These are phyloP conservation scores for Himalopsyche kuldschensis DNA, from an alignment of 2,888 invertebrate genomes.

Conservation along the genomic window DNA sequence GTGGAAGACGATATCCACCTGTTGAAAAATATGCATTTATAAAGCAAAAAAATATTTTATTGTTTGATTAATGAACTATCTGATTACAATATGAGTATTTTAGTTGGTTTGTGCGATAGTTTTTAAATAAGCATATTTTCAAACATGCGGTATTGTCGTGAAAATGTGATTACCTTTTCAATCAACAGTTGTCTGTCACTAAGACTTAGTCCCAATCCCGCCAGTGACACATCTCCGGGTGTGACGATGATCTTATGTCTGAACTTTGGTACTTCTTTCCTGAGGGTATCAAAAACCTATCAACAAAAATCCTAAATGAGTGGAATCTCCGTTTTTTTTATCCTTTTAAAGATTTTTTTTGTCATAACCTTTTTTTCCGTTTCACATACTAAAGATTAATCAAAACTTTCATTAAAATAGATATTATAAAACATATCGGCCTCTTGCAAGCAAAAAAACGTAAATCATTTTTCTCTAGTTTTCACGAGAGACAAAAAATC, in stretches of 20 bases:
- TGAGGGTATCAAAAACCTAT: conserved; percentile 59
- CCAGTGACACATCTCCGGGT: conserved; percentile 67
- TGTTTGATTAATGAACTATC: neutral
- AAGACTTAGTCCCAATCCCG: conserved; percentile 65
- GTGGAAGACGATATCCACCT: conserved; percentile 73
- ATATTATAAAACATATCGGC: too few relatives aligned
- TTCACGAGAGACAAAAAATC: too few relatives aligned
- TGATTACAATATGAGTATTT: neutral
- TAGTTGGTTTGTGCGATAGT: neutral
- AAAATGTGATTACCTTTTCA: conserved; percentile 59
- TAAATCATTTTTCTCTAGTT: too few relatives aligned
- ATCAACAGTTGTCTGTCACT: conserved; percentile 63
- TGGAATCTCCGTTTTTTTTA: too few relatives aligned
- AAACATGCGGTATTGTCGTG: neutral
- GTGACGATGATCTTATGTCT: conserved; percentile 70
- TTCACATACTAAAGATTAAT: too few relatives aligned
- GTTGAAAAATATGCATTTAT: conserved; percentile 47
- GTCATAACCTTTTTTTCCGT: too few relatives aligned
- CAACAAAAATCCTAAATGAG: conserved; percentile 23
- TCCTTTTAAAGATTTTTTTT: too few relatives aligned
- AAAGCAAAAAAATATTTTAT: neutral
- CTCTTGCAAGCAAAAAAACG: too few relatives aligned
- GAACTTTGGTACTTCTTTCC: conserved; percentile 59
- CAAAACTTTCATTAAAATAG: too few relatives aligned
- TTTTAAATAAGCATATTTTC: too few relatives aligned